A percentile compares a stretch with the other conserved stretches of the same genome.
phyloP scores from a whole-genome alignment of 1,140 invertebrate genomes.

The Whitmania pigra region DNA sequence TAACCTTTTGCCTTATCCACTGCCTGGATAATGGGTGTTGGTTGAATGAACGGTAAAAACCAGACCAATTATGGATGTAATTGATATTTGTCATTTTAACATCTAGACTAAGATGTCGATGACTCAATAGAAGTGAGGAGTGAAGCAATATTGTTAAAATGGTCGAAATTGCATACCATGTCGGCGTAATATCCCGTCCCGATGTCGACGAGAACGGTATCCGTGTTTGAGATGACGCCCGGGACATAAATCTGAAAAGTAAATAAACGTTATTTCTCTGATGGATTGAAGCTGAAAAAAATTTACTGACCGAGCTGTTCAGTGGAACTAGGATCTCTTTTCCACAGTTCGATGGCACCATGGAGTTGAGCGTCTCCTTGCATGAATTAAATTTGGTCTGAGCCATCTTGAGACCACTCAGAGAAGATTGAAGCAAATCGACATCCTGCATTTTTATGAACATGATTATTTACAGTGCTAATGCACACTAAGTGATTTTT shows the following conservation, averaged over 20 bases:
- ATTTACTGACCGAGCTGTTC: not conserved
- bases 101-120: no score
- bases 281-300: not conserved
- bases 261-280: constrained; percentile 25
- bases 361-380: not conserved
- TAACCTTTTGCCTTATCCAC: constrained; percentile 4
- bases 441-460: not conserved
- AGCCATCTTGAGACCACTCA: constrained; percentile 7
- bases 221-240: constrained; percentile 63
- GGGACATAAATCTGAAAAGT: constrained; percentile 75
- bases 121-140: no score
- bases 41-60: not conserved
- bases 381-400: constrained; percentile 6
- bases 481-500: not conserved
- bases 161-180: not conserved
- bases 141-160: no score
- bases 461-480: not conserved
- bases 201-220: constrained; percentile 77
- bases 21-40: not conserved
- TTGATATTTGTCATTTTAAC: not conserved
- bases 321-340: not conserved
- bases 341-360: not conserved
- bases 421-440: constrained; percentile 2
- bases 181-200: constrained; percentile 65
- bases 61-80: not conserved